A percentile compares a stretch with the other conserved stretches of the same genome.
Evolutionary conservation across 2,888 invertebrate species (phyloP).

Genomic region (Muscina levida): DNA sequence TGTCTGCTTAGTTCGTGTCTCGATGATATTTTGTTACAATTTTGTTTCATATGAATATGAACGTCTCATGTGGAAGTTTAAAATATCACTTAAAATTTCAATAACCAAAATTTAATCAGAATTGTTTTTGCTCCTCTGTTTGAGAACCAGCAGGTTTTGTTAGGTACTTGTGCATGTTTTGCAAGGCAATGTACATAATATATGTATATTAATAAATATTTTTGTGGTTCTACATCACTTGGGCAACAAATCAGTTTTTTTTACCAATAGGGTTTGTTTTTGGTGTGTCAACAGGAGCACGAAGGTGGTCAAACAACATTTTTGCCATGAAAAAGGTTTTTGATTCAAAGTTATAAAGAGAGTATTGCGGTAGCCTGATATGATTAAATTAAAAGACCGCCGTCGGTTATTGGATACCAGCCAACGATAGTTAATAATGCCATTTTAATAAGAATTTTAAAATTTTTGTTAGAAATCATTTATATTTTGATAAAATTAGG

Average conservation of each 20-base stretch:
- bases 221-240: conserved; percentile 3
- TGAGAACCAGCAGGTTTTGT: conserved; percentile 4
- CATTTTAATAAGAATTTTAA: too few relatives aligned
- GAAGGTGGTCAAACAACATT: conserved; percentile 17
- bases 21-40: conserved; percentile 41
- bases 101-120: conserved; percentile 41
- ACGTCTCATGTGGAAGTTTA: background rate
- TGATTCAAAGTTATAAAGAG: too few relatives aligned
- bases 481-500: too few relatives aligned
- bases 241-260: conserved; percentile 19
- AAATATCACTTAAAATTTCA: conserved; percentile 25
- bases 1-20: conserved; percentile 12
- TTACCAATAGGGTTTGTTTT: background rate
- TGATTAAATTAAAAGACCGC: too few relatives aligned
- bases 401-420: too few relatives aligned
- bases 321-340: background rate
- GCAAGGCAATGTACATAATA: too few relatives aligned
- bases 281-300: background rate
- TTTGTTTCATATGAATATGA: conserved; percentile 14
- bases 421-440: too few relatives aligned
- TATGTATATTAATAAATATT: conserved; percentile 46
- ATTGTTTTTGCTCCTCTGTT: conserved; percentile 12
- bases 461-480: too few relatives aligned
- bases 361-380: too few relatives aligned
- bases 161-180: conserved; percentile 7